Evolutionary conservation across 2,888 invertebrate genomes (phyloP), one percentile per base, ranked within the genome.

Genomic region (Ochlodes sylvanus): DNA sequence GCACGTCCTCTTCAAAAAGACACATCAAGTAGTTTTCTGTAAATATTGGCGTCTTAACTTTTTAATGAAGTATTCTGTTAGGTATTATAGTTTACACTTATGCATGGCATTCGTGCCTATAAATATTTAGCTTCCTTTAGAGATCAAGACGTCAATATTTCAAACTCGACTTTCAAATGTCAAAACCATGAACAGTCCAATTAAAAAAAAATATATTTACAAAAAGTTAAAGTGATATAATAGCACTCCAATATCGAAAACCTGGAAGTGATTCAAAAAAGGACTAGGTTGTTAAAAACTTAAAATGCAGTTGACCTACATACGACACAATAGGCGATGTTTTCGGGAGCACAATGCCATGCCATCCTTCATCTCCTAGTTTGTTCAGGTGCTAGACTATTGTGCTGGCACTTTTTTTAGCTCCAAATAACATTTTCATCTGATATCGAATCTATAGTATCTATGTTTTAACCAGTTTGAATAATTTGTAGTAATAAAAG

Each of bases 261-360:
- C 47, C 71, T 62, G 15, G 50, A 19, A 19, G 50, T 66, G 66
- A 69, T 69, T 61, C 63, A 56, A 63, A 69, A 67, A 55, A 50
- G 47, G 68, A 68, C 66, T 65, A 69, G 67, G 69, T 72, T 73
- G 75, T 77, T 76, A 82, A 80, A 84, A 84, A 78, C 79, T 77
- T 72, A 80, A 83, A 85, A 83, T 83, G 83, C 84, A 83, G 80
- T 75, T 82, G 87, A 83, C 88, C 89, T 80, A 86, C 80, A 88
- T 88, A 76, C 76, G 42, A 75, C 77, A 87, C 88, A 88, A 88
- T 85, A 77, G 84, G 73, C 82, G 82, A 84, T 87, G 84, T 87
- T 86, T 88, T 88, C 80, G 85, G 83, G 77, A 79, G 79, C 83
- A 87, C 88, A 88, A 87, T 86, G 81, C 85, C 75, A 77, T 75